A percentile compares a stretch with the other conserved stretches of the same genome.
Conservation (phyloP, 2,797 vertebrate genomes). For the Sebastes diploproa region DNA sequence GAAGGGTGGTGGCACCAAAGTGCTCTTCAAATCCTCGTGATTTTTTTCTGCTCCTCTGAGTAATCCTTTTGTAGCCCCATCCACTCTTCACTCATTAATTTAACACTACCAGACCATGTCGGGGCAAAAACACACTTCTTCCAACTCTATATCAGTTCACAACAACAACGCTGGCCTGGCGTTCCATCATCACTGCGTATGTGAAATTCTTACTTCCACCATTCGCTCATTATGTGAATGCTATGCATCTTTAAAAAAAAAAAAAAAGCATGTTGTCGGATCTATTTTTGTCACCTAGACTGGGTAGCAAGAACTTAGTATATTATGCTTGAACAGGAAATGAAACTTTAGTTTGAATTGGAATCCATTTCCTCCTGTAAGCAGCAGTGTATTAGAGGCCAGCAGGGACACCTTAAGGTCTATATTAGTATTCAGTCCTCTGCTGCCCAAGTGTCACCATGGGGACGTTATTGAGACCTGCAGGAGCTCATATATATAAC, state of each 20-base stretch:
- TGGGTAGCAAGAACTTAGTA: not conserved
- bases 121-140: not conserved
- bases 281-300: slow-evolving; percentile 2
- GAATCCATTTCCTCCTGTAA: slow-evolving; percentile 25
- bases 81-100: slow-evolving; percentile 12
- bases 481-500: slow-evolving; percentile 11
- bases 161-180: not conserved
- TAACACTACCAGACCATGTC: slow-evolving; percentile 2
- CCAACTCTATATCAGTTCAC: not conserved
- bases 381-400: slow-evolving; percentile 20
- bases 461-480: slow-evolving; percentile 31
- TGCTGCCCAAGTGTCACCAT: slow-evolving; percentile 41
- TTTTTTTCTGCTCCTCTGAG: slow-evolving; percentile 15
- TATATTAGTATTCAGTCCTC: slow-evolving; percentile 63
- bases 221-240: not conserved
- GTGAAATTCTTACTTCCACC: not conserved
- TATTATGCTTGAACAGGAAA: slow-evolving; percentile 17
- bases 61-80: slow-evolving; percentile 13
- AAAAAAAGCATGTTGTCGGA: not conserved
- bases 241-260: not conserved
- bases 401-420: slow-evolving; percentile 40
- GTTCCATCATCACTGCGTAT: not conserved
- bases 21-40: slow-evolving; percentile 46
- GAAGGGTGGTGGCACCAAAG: slow-evolving; percentile 35
- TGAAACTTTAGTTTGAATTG: slow-evolving; percentile 20